phyloP scores from a whole-genome alignment of 1,140 invertebrate genomes.

The Lepidurus packardi region DNA sequence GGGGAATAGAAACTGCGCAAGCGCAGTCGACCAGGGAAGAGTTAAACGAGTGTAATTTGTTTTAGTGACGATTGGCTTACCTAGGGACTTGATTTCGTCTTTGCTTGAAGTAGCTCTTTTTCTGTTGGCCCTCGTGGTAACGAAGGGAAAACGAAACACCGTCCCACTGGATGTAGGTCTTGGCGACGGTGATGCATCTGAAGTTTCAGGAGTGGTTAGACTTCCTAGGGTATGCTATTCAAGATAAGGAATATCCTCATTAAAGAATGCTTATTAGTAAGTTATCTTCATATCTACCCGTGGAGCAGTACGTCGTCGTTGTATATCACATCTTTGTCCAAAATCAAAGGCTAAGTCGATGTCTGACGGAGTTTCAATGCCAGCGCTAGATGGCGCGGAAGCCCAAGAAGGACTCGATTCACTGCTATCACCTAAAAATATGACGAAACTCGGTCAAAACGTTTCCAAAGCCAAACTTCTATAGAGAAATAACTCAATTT shows the following conservation, averaged over 20 bases:
- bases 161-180: slow-evolving; percentile 24
- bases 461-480: neutral
- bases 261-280: neutral
- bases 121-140: neutral
- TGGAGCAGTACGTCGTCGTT: neutral
- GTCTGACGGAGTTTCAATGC: slow-evolving; percentile 32
- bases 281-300: neutral
- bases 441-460: neutral
- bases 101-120: neutral
- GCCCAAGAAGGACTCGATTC: slow-evolving; percentile 33
- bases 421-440: slow-evolving; percentile 28
- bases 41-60: too few relatives aligned
- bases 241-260: neutral
- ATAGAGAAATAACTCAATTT: neutral
- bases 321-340: slow-evolving; percentile 27
- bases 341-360: slow-evolving; percentile 35
- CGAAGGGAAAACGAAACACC: slow-evolving; percentile 33
- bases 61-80: neutral
- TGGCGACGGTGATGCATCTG: slow-evolving; percentile 28
- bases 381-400: slow-evolving; percentile 31
- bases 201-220: slow-evolving; percentile 31
- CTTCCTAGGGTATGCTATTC: neutral
- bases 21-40: too few relatives aligned
- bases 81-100: neutral
- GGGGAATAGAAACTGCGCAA: too few relatives aligned